A percentile compares a stretch with the other conserved stretches of the same genome.
phyloP scores from a whole-genome alignment of 1,140 invertebrate species.

The Drosophila miranda region DNA sequence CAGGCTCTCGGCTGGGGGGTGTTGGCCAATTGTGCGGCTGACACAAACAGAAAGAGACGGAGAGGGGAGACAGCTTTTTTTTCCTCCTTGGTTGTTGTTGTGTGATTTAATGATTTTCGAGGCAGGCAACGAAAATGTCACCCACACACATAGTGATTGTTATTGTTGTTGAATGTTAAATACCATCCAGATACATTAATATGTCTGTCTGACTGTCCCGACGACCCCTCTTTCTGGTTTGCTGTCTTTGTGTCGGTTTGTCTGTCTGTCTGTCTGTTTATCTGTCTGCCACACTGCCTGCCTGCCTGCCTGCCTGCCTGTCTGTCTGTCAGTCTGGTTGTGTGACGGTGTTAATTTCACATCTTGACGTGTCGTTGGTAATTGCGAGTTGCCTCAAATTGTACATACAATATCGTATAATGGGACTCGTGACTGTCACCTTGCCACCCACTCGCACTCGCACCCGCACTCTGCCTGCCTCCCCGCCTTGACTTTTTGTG shows the following conservation, averaged over 20 bases:
- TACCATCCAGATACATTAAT: constrained; percentile 80
- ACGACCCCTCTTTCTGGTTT: constrained; percentile 24
- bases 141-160: constrained; percentile 55
- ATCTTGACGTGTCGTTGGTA: constrained; percentile 81
- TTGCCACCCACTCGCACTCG: constrained; percentile 7
- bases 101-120: constrained; percentile 79
- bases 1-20: not conserved
- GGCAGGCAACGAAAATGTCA: constrained; percentile 59
- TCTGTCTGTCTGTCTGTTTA: constrained; percentile 7
- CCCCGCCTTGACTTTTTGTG: constrained; percentile 50
- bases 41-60: constrained; percentile 54
- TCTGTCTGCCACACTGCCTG: constrained; percentile 38
- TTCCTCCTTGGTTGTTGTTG: constrained; percentile 28
- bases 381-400: constrained; percentile 78
- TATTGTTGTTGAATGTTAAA: constrained; percentile 81
- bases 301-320: constrained; percentile 1
- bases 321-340: constrained; percentile 40
- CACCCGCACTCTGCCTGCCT: no score
- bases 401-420: constrained; percentile 62
- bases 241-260: constrained; percentile 23
- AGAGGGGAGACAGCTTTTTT: constrained; percentile 39
- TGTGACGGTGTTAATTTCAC: constrained; percentile 81
- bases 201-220: constrained; percentile 51
- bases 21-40: constrained; percentile 68
- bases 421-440: constrained; percentile 65